A percentile compares a stretch with the other conserved stretches of the same genome.
Conservation (phyloP, 1,140 invertebrate species). For the Drosophila repletoides region DNA sequence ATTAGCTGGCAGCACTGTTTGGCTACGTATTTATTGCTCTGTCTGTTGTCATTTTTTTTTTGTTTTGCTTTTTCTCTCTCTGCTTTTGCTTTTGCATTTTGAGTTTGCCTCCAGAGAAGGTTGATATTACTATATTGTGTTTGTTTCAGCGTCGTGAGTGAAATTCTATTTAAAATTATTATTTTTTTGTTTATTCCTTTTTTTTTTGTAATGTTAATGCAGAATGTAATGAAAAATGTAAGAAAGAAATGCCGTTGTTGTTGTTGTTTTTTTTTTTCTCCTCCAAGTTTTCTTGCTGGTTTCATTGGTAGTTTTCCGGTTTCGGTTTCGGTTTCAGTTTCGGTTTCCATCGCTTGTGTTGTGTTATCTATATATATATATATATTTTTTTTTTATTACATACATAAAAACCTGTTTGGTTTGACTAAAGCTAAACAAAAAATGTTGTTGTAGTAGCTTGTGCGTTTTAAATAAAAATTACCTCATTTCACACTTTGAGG, state of each 20-base stretch:
- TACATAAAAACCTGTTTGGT: slow-evolving; percentile 56
- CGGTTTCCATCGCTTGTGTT: slow-evolving; percentile 20
- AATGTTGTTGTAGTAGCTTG: slow-evolving; percentile 43
- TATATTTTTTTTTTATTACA: too few species aligned
- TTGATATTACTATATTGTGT: slow-evolving; percentile 29
- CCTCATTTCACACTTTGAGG: slow-evolving; percentile 70
- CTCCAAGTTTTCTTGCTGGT: slow-evolving; percentile 8
- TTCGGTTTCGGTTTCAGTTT: slow-evolving; percentile 1
- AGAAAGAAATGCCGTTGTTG: too few species aligned
- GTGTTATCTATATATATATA: slow-evolving; percentile 19
- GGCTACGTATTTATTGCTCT: slow-evolving; percentile 51
- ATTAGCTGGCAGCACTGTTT: too few species aligned
- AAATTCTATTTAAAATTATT: slow-evolving; percentile 49
- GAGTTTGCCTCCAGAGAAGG: background rate
- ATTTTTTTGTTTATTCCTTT: too few species aligned
- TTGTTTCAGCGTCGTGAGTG: slow-evolving; percentile 40
- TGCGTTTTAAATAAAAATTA: slow-evolving; percentile 65
- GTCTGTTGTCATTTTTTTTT: slow-evolving; percentile 46
- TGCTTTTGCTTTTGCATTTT: slow-evolving; percentile 45
- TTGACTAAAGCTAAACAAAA: slow-evolving; percentile 29
- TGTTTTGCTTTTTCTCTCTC: slow-evolving; percentile 7
- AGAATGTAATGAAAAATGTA: too few species aligned
- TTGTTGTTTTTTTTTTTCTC: slow-evolving; percentile 5
- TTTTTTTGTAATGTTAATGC: too few species aligned
- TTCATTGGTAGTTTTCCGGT: slow-evolving; percentile 26